Percentiles rank a stretch among this genome's conserved stretches.
Evolutionary conservation across 1,140 invertebrate genomes (phyloP).

Genomic region (Prorops nasuta): DNA sequence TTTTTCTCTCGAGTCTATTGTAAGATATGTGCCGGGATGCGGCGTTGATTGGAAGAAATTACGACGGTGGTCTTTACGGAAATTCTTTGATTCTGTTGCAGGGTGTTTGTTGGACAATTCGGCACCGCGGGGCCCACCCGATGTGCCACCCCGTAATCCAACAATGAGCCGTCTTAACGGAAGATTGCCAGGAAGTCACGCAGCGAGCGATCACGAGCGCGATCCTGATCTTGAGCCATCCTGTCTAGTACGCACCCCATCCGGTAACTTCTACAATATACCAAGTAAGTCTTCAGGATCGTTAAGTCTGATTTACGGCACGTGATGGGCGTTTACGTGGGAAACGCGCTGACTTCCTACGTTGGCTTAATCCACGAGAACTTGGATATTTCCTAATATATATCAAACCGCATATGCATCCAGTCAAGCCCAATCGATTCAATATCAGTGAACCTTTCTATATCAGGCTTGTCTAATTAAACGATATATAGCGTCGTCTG

Average conservation of each 20-base stretch:
- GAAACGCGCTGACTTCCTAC: no score
- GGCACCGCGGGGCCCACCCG: constrained; percentile 72
- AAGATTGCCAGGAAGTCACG: constrained; percentile 70
- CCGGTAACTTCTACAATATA: constrained; percentile 87
- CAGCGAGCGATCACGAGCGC: constrained; percentile 65
- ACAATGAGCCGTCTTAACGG: constrained; percentile 86
- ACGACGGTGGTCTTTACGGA: constrained; percentile 4
- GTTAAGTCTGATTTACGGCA: constrained; percentile 12
- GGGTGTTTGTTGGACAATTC: constrained; percentile 82
- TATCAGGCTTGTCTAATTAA: no score
- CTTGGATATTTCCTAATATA: no score
- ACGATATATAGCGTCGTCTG: no score
- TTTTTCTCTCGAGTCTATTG: not conserved
- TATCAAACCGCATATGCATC: no score
- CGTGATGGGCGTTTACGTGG: constrained; percentile 10
- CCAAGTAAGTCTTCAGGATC: constrained; percentile 60
- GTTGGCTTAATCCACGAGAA: no score
- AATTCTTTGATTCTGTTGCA: constrained; percentile 56
- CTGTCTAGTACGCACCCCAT: constrained; percentile 84
- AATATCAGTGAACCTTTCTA: no score
- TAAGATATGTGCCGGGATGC: constrained; percentile 3
- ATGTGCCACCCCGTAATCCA: constrained; percentile 85
- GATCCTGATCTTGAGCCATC: constrained; percentile 84
- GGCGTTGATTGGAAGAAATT: no score
- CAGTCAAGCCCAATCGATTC: no score